These are phyloP conservation scores for Oryzias dopingdopingensis DNA, from an alignment of 2,797 vertebrate species.

Conservation along the genomic window DNA sequence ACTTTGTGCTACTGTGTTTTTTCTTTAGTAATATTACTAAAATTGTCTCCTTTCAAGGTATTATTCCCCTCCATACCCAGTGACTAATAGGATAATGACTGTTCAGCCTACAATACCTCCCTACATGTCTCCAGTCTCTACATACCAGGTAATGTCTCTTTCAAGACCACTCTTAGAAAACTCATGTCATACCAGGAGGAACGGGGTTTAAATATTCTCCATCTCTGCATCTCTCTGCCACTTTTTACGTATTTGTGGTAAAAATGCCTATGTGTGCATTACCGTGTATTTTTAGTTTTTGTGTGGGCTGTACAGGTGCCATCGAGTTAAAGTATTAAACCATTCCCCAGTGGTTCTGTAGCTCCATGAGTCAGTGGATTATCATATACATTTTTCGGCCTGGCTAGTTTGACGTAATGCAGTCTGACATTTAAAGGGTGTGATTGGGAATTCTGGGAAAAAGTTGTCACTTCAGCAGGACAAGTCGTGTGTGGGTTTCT, in stretches of 20 bases:
- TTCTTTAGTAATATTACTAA: conserved; percentile 10
- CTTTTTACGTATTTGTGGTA: conserved; percentile 3
- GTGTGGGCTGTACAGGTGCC: conserved; percentile 23
- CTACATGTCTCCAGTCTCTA: conserved; percentile 95
- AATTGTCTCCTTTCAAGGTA: conserved; percentile 81
- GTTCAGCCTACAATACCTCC: conserved; percentile 94
- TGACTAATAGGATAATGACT: conserved; percentile 96
- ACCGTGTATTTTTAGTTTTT: conserved; percentile 22
- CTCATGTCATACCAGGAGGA: not conserved
- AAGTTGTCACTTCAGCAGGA: conserved; percentile 1
- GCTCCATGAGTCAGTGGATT: not conserved
- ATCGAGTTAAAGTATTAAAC: conserved; percentile 17
- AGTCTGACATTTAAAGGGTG: conserved; percentile 2
- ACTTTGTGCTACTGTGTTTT: too few species aligned
- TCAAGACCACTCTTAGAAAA: not conserved
- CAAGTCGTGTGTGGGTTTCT: conserved; percentile 1
- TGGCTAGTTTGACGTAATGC: conserved; percentile 1
- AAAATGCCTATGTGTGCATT: conserved; percentile 6
- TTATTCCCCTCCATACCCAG: conserved; percentile 92
- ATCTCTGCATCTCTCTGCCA: not conserved
- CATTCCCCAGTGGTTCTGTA: not conserved
- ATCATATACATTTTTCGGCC: not conserved
- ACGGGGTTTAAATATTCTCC: conserved; percentile 14
- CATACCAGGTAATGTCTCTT: conserved; percentile 88
- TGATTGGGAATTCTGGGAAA: not conserved